Base-by-base conservation (phyloP, 37 sponge, comb jelly and placozoan genomes). In the Bolinopsis microptera region DNA sequence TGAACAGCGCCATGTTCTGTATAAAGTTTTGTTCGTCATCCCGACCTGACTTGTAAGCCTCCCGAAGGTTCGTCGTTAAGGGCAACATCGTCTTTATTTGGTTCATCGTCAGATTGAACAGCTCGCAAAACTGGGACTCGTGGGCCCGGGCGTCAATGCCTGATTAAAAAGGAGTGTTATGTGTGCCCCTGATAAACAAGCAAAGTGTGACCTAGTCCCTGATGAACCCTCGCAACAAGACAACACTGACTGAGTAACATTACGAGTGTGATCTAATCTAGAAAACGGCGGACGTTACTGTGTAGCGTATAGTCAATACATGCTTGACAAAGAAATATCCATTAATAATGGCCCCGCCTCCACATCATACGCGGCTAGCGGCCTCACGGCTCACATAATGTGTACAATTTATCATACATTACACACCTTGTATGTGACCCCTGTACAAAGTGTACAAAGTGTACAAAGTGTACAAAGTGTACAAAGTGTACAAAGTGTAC, bases 21-120 rank as follows among this genome's bases (percentile, higher is more conserved):
- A 99, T 99, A 93, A 99, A 99, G 94, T 95, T 93, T 94, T 99
- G 99, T 67, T 99, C 99, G 36, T 96, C 96, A 32, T 96, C 96
- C 35, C 94, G 76, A 24, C 99, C 99, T 39, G 94, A 95, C 93
- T 96, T 95, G 94, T 97, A 99, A n/a, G 97, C 97, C 35, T 97
- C 97, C 68, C 94, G 83, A 32, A 99, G 95, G 94, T 96, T 99
- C 9, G 95, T 96, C 0, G 95, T 94, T 39, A 99, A 95, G 0
- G 99, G 99, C 32, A 99, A 93, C 95, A 99, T 97, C 96, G 96
- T 94, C 72, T 99, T 99, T 35, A 99, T 94, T 35, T 99, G 97
- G 16, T 93, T 92, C 96, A 97, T 96, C 30, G 96, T 94, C 69
- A 96, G 93, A 1, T 94, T 94, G 94, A 97, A 99, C 95, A 97